Conservation (phyloP, 2,888 invertebrate genomes). For the Leptura quadrifasciata region DNA sequence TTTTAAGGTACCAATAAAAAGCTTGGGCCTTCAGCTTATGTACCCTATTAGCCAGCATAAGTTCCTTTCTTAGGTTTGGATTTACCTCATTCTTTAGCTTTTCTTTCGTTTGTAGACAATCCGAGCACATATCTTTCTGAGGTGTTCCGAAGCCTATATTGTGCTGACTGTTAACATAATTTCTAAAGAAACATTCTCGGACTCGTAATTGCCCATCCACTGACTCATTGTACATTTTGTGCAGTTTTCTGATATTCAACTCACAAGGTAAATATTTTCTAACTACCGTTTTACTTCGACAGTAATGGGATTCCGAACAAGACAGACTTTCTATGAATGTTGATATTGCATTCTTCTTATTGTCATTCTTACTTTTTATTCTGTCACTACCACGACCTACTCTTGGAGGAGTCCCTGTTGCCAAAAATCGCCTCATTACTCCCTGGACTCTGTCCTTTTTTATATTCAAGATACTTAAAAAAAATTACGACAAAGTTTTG, state of each 20-base stretch:
- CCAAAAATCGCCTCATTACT: slow-evolving; percentile 27
- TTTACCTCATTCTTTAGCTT: slow-evolving; percentile 22
- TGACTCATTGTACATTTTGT: slow-evolving; percentile 1
- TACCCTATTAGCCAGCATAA: slow-evolving; percentile 25
- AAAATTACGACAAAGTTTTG: slow-evolving; percentile 17
- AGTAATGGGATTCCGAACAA: slow-evolving; percentile 14
- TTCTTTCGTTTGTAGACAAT: slow-evolving; percentile 27
- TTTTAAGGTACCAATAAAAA: not conserved
- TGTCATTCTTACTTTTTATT: slow-evolving; percentile 5
- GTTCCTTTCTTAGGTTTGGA: slow-evolving; percentile 13
- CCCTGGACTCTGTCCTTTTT: not conserved
- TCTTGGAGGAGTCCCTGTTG: slow-evolving; percentile 10
- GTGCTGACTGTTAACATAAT: slow-evolving; percentile 21
- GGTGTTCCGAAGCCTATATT: slow-evolving; percentile 25
- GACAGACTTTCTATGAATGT: not conserved
- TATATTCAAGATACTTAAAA: slow-evolving; percentile 5
- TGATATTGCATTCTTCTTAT: slow-evolving; percentile 13
- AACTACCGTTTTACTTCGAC: slow-evolving; percentile 11
- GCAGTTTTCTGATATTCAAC: slow-evolving; percentile 5
- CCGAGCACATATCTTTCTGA: slow-evolving; percentile 25
- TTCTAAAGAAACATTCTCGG: slow-evolving; percentile 25
- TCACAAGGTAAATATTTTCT: slow-evolving; percentile 18
- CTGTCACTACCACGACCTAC: slow-evolving; percentile 16
- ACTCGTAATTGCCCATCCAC: slow-evolving; percentile 1
- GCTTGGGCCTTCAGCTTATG: slow-evolving; percentile 13